These are phyloP conservation scores for Glaucopsyche alexis DNA, from an alignment of 2,888 invertebrate species.

Conservation along the genomic window DNA sequence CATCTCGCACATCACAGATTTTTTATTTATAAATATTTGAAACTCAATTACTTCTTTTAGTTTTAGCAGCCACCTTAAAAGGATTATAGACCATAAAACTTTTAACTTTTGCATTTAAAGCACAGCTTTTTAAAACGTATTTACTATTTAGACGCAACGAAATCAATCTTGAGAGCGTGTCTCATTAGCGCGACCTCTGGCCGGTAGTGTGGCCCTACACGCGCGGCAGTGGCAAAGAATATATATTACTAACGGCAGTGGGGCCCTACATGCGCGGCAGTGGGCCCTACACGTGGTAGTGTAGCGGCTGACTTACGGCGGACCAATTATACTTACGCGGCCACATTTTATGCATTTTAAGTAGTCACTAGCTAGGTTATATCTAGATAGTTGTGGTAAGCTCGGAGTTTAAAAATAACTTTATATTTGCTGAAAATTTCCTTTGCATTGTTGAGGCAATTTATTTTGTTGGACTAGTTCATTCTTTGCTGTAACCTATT, in stretches of 20 bases:
- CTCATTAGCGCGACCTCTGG: conserved; percentile 15
- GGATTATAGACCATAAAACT: neutral
- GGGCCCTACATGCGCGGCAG: neutral
- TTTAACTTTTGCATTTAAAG: neutral
- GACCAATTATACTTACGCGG: neutral
- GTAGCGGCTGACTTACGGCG: neutral
- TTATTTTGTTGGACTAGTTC: too few species aligned
- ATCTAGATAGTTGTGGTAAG: neutral
- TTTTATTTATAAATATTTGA: too few species aligned
- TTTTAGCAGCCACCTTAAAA: too few species aligned
- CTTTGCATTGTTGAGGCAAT: too few species aligned
- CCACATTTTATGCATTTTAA: conserved; percentile 7
- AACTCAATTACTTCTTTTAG: too few species aligned
- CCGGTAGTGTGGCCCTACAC: neutral
- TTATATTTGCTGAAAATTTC: too few species aligned
- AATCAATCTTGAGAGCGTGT: neutral
- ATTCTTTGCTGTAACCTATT: too few species aligned
- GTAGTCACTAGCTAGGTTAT: neutral
- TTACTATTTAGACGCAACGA: neutral
- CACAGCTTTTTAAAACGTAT: neutral
- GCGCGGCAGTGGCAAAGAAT: neutral
- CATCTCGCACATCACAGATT: too few species aligned
- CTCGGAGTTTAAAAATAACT: too few species aligned
- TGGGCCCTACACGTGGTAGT: too few species aligned
- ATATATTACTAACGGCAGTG: too few species aligned